Conservation (phyloP, 1,140 invertebrate genomes). For the Artemia franciscana region DNA sequence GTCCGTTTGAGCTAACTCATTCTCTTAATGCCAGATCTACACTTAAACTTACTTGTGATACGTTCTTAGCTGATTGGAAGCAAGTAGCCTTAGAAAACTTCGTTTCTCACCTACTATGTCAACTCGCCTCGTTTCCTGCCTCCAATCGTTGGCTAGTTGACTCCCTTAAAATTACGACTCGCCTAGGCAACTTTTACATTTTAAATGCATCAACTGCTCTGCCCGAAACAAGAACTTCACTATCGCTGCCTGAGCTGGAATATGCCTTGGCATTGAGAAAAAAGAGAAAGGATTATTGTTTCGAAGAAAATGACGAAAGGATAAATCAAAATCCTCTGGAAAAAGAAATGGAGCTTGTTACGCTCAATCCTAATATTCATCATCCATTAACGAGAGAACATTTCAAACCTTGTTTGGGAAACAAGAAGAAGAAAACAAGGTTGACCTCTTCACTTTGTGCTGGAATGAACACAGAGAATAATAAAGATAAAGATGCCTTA, state of each 20-base stretch:
- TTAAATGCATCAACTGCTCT: not conserved
- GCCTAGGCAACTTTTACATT: not conserved
- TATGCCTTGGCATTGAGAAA: not conserved
- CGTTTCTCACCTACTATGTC: not conserved
- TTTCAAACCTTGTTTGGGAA: no score
- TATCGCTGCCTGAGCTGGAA: not conserved
- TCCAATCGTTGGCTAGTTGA: not conserved
- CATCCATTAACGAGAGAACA: not conserved
- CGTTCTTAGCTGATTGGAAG: not conserved
- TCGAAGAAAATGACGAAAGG: not conserved
- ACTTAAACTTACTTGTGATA: not conserved
- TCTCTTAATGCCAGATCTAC: not conserved
- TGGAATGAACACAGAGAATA: not conserved
- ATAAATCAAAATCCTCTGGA: not conserved
- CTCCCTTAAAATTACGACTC: not conserved
- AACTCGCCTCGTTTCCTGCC: not conserved
- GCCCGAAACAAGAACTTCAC: not conserved
- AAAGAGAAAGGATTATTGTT: not conserved
- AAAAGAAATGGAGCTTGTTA: not conserved
- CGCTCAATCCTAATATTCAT: not conserved
- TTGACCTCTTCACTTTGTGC: not conserved
- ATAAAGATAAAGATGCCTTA: not conserved
- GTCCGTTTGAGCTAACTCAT: not conserved
- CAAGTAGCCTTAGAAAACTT: slow-evolving; percentile 1
- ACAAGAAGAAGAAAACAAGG: not conserved